A percentile compares a stretch with the other conserved stretches of the same genome.
phyloP scores from a whole-genome alignment of 1,140 invertebrate genomes.

The Trichonephila inaurata region DNA sequence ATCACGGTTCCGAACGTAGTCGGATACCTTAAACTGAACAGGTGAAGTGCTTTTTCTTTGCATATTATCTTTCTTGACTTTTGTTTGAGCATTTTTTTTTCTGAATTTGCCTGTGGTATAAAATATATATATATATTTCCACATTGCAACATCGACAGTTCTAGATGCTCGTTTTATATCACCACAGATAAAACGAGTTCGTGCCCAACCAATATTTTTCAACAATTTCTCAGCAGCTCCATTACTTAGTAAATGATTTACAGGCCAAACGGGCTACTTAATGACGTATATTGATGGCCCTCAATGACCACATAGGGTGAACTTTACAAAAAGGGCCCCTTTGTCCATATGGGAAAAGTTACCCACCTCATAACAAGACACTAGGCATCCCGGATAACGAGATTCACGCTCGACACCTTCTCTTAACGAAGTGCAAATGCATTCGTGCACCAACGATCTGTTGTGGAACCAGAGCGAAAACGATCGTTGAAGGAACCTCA shows the following conservation, averaged over 20 bases:
- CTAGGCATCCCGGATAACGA: slow-evolving; percentile 2
- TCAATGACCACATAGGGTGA: neutral
- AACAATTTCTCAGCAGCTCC: neutral
- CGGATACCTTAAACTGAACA: too few species aligned
- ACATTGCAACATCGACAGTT: too few species aligned
- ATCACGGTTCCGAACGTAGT: too few species aligned
- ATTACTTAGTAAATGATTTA: neutral
- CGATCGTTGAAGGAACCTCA: neutral
- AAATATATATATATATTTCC: too few species aligned
- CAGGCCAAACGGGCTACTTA: neutral
- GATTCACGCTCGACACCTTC: neutral
- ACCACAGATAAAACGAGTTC: too few species aligned
- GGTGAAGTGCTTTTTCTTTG: too few species aligned
- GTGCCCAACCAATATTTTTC: too few species aligned
- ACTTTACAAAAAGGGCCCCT: neutral
- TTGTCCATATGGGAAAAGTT: neutral
- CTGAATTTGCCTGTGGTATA: too few species aligned
- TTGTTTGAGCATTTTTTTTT: too few species aligned
- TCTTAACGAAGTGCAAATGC: slow-evolving; percentile 40
- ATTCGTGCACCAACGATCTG: slow-evolving; percentile 9
- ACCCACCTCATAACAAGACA: neutral
- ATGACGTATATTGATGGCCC: neutral
- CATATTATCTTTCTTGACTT: too few species aligned
- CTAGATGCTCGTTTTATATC: too few species aligned
- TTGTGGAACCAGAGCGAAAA: neutral